Percentiles rank a stretch among this genome's conserved stretches.
These are phyloP conservation scores for Marasmarcha lunaedactyla DNA, from an alignment of 2,888 invertebrate species.

Conservation along the genomic window DNA sequence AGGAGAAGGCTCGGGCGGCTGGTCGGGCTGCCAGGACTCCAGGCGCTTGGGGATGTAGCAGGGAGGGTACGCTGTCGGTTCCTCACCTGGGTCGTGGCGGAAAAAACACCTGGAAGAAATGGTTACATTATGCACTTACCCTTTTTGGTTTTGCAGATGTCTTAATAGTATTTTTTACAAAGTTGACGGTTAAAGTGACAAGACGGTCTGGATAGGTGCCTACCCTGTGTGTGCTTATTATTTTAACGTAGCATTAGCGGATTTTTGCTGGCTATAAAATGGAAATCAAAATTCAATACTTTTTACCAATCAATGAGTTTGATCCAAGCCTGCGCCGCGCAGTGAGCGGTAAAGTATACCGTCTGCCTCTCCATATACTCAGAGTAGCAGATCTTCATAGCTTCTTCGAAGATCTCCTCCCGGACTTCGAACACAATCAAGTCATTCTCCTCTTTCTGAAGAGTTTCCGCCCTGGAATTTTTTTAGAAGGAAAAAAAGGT, in stretches of 20 bases:
- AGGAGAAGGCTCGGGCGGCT: slow-evolving; percentile 41
- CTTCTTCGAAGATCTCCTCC: slow-evolving; percentile 50
- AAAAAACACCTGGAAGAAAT: slow-evolving; percentile 43
- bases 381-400: slow-evolving; percentile 32
- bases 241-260: too few species aligned
- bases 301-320: slow-evolving; percentile 54
- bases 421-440: slow-evolving; percentile 46
- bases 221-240: too few species aligned
- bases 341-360: slow-evolving; percentile 39
- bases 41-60: slow-evolving; percentile 45
- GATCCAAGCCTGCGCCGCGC: slow-evolving; percentile 49
- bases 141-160: too few species aligned
- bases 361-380: slow-evolving; percentile 48
- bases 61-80: slow-evolving; percentile 40
- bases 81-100: slow-evolving; percentile 59
- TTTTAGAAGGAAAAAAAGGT: neutral
- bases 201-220: too few species aligned
- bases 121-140: too few species aligned
- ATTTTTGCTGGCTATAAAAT: too few species aligned
- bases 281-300: too few species aligned
- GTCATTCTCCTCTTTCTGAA: slow-evolving; percentile 54
- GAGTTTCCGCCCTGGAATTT: slow-evolving; percentile 41
- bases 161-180: too few species aligned
- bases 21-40: slow-evolving; percentile 51
- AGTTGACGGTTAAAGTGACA: too few species aligned